Conservation (phyloP, 2,113 vertebrate species). For the Sylvicapra grimmia region DNA sequence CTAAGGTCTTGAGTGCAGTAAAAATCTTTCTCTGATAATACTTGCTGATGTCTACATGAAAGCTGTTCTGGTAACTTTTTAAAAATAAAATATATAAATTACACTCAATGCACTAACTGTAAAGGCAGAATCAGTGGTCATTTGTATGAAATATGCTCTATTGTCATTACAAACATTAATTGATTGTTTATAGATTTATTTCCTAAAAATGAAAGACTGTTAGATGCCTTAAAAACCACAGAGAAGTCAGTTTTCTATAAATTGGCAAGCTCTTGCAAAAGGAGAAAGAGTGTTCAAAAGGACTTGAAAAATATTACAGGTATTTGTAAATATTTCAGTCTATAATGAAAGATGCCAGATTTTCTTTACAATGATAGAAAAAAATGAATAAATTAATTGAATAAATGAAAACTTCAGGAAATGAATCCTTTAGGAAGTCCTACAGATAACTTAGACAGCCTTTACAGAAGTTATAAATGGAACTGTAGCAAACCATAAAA, state of each 20-base stretch:
- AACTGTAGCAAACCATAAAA: background rate
- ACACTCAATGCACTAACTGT: background rate
- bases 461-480: background rate
- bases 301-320: background rate
- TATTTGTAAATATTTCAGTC: constrained; percentile 30
- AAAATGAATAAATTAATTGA: background rate
- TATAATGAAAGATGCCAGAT: background rate
- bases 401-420: background rate
- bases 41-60: constrained; percentile 54
- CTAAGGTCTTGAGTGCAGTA: constrained; percentile 33
- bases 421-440: background rate
- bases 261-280: constrained; percentile 20
- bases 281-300: background rate
- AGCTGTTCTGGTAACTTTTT: constrained; percentile 61
- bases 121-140: constrained; percentile 30
- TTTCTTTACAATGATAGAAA: background rate
- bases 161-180: constrained; percentile 44
- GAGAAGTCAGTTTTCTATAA: constrained; percentile 30
- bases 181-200: constrained; percentile 39
- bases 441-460: background rate
- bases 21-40: constrained; percentile 45
- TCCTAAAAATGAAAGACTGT: constrained; percentile 6
- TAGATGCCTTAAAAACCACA: constrained; percentile 15
- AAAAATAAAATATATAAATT: constrained; percentile 62
- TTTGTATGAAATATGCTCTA: constrained; percentile 16